These are phyloP conservation scores for Mallotus villosus DNA, from an alignment of 2,797 vertebrate genomes.

Conservation along the genomic window DNA sequence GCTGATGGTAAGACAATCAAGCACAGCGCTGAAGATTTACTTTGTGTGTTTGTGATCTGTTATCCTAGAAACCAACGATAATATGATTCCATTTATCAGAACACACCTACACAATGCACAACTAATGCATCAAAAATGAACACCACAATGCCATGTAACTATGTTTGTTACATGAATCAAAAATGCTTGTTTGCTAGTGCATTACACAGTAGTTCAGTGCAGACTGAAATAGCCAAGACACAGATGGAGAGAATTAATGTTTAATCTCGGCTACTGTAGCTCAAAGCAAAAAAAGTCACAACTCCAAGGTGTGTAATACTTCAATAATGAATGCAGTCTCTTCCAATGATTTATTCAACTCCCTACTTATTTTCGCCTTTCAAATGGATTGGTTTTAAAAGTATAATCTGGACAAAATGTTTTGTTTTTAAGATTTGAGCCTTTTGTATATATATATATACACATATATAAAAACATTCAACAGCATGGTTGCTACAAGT, in stretches of 20 bases:
- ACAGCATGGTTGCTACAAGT: no score
- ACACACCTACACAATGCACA: not conserved
- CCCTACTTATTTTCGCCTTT: not conserved
- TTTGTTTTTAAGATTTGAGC: no score
- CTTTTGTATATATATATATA: no score
- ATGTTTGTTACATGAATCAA: not conserved
- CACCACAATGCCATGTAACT: not conserved
- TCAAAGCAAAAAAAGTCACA: conserved; percentile 48
- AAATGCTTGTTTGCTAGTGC: conserved; percentile 13
- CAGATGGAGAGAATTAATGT: conserved; percentile 68
- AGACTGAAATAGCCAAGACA: conserved; percentile 47
- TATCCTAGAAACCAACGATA: not conserved
- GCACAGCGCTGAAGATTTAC: conserved; percentile 56
- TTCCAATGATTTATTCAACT: conserved; percentile 7
- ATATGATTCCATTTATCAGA: not conserved
- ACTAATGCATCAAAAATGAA: not conserved
- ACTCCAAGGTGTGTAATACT: conserved; percentile 44
- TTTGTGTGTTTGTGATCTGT: not conserved
- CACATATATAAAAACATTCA: no score
- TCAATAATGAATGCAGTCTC: conserved; percentile 51
- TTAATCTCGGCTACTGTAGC: conserved; percentile 65
- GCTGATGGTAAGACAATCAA: conserved; percentile 71
- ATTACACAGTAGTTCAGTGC: conserved; percentile 23
- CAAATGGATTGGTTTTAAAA: not conserved
- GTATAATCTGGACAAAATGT: no score